phyloP scores from a whole-genome alignment of 2,797 vertebrate genomes.

The Chrysocyon brachyurus region DNA sequence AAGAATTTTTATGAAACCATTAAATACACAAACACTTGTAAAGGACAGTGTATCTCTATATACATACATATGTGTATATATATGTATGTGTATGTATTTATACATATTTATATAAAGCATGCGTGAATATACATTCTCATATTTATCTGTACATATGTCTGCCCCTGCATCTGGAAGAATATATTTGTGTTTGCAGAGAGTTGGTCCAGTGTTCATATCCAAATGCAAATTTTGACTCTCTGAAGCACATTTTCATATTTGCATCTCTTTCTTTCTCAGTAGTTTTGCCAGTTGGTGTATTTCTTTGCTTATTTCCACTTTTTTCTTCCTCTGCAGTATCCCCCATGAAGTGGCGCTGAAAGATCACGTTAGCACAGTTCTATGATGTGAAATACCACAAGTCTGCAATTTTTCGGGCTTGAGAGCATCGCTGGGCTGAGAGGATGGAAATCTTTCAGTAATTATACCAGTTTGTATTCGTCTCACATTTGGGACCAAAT shows the following conservation, averaged over 20 bases:
- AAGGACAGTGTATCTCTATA: conserved; percentile 74
- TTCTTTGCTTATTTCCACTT: conserved; percentile 80
- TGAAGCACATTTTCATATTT: conserved; percentile 74
- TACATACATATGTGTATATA: conserved; percentile 49
- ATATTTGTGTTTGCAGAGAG: conserved; percentile 79
- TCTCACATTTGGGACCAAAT: conserved; percentile 87
- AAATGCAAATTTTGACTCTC: conserved; percentile 86
- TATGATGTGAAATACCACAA: conserved; percentile 83
- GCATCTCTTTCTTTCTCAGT: conserved; percentile 64
- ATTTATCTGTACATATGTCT: conserved; percentile 84
- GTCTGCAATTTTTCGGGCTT: conserved; percentile 79
- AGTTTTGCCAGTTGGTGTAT: conserved; percentile 82
- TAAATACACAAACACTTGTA: conserved; percentile 80
- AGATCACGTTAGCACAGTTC: conserved; percentile 82
- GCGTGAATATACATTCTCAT: conserved; percentile 77
- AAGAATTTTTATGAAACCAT: conserved; percentile 76
- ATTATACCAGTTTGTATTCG: conserved; percentile 86
- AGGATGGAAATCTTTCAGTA: conserved; percentile 85
- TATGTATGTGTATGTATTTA: conserved; percentile 73
- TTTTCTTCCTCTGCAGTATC: conserved; percentile 69
- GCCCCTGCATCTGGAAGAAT: conserved; percentile 83
- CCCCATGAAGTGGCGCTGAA: conserved; percentile 86
- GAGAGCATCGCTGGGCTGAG: conserved; percentile 72
- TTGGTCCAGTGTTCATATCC: conserved; percentile 81
- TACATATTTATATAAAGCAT: conserved; percentile 79